Base-by-base conservation (phyloP, 2,888 invertebrate genomes). In the Scaeva pyrastri region DNA sequence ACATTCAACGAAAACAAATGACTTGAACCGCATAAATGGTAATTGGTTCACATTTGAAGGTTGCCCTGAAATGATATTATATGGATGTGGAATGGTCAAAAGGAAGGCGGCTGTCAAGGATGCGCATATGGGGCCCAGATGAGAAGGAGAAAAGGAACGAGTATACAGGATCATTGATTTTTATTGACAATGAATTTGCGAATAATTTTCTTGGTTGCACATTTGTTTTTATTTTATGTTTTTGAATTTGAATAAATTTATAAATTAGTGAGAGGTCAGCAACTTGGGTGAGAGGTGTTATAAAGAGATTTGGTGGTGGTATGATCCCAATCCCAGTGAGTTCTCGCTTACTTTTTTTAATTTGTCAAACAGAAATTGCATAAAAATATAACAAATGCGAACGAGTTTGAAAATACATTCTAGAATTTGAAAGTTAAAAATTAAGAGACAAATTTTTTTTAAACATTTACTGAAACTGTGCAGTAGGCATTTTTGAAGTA, bases 91-190 rank as follows among this genome's bases (percentile, higher is more conserved):
- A n/a, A n/a, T n/a, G 31, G 6, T 8, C 31, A 31, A 31, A 31
- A 31, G 31, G 31, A 58, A 45, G 70, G 50, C 23, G 16, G 48
- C 26, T 72, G 80, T 39, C 60, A 45, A 21, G 66, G 72, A 68
- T 68, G 45, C 48, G 31, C 8, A 39, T 55, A 19, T 7, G 45
- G 5, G 2, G 19, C 23, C 26, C n/a, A n/a, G n/a, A n/a, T 52
- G 50, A 45, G 10, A 12, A 11, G 41, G 41, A 73, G 31, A 73
- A 66, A 62, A n/a, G 48, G 73, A n/a, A n/a, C n/a, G n/a, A n/a
- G n/a, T n/a, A n/a, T 52, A 77, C 77, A 77, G 77, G 77, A 82
- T 71, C 82, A 86, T 86, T 86, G 86, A 82, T 77, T 86, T 86
- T 86, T 82, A 86, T 77, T 77, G 74, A 43, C 77, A 82, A 86